Percentiles rank a stretch among this genome's conserved stretches.
Evolutionary conservation across 2,113 vertebrate genomes (phyloP).

Genomic region (Larimichthys polyactis): DNA sequence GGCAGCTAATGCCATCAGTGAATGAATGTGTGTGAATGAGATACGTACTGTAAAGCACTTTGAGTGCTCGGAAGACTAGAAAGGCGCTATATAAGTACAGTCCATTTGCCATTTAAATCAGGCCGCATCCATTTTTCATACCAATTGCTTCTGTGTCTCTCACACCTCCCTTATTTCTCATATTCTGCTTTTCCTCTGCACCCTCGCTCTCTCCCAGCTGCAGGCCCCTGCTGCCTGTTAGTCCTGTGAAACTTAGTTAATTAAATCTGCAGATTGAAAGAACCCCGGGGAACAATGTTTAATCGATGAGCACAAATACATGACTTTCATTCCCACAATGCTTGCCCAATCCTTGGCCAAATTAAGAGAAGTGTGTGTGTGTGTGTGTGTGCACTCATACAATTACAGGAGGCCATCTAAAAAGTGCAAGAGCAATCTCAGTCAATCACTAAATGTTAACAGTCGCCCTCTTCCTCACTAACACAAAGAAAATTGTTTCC

Average conservation of each 20-base stretch:
- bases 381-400: slow-evolving; percentile 7
- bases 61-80: too few relatives aligned
- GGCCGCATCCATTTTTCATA: background rate
- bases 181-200: slow-evolving; percentile 17
- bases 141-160: slow-evolving; percentile 33
- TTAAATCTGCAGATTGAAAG: slow-evolving; percentile 75
- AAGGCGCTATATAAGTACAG: too few relatives aligned
- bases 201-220: slow-evolving; percentile 32
- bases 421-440: slow-evolving; percentile 27
- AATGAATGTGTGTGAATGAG: too few relatives aligned
- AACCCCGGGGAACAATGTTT: slow-evolving; percentile 65
- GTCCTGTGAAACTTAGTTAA: slow-evolving; percentile 71
- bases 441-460: slow-evolving; percentile 41
- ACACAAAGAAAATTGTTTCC: slow-evolving; percentile 36
- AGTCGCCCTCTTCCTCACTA: slow-evolving; percentile 8
- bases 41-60: too few relatives aligned
- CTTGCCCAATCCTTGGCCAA: slow-evolving; percentile 20
- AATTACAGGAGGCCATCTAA: slow-evolving; percentile 43
- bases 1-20: too few relatives aligned
- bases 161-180: slow-evolving; percentile 30
- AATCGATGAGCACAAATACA: slow-evolving; percentile 77
- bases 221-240: slow-evolving; percentile 61
- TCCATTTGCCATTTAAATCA: background rate
- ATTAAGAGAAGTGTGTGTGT: slow-evolving; percentile 17
- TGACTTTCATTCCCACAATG: slow-evolving; percentile 64